A percentile compares a stretch with the other conserved stretches of the same genome.
Evolutionary conservation across 2,113 vertebrate genomes (phyloP).

Genomic region (Prochilodus magdalenae): DNA sequence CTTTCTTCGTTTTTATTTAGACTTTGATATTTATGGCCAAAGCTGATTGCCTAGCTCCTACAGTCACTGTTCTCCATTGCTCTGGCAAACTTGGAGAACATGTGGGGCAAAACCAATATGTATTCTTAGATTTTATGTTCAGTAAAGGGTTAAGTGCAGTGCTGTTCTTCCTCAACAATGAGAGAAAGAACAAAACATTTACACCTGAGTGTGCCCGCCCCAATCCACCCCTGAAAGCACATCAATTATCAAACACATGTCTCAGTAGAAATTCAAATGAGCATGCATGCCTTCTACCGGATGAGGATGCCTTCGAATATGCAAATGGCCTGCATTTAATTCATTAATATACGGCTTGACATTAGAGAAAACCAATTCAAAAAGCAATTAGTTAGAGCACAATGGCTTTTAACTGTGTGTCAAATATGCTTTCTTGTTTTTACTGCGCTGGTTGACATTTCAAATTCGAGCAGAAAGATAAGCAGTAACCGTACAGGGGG

Average conservation of each 20-base stretch:
- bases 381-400: conserved; percentile 46
- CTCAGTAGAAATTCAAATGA: conserved; percentile 39
- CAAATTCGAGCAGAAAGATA: conserved; percentile 27
- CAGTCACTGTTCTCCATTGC: too few species aligned
- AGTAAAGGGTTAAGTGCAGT: neutral
- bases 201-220: neutral
- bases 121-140: neutral
- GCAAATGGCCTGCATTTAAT: conserved; percentile 44
- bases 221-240: conserved; percentile 18
- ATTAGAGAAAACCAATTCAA: conserved; percentile 49
- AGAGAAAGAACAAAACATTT: conserved; percentile 3
- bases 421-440: conserved; percentile 37
- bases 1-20: too few species aligned
- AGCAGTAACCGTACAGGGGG: neutral
- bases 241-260: conserved; percentile 40
- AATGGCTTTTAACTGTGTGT: conserved; percentile 37
- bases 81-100: too few species aligned
- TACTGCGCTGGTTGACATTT: conserved; percentile 13
- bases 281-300: conserved; percentile 15
- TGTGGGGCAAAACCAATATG: too few species aligned
- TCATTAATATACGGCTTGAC: conserved; percentile 54
- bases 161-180: neutral
- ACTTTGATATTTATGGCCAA: too few species aligned
- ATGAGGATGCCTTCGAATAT: conserved; percentile 41
- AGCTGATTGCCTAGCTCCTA: too few species aligned